Conservation (phyloP, 2,888 invertebrate genomes). For the Caradrina kadenii region DNA sequence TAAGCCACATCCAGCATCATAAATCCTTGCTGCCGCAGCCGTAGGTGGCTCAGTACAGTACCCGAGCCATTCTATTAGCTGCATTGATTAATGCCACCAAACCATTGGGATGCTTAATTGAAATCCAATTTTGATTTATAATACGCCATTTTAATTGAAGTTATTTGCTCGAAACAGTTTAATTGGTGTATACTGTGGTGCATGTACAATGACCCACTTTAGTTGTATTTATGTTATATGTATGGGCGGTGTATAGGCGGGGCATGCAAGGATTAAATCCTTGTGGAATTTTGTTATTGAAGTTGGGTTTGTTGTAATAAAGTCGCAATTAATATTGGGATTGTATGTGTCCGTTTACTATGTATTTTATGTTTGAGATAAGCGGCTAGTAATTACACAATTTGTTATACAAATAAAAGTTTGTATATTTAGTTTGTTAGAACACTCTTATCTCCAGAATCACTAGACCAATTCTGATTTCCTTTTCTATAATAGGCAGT, state of each 20-base stretch:
- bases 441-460: too few relatives aligned
- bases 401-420: too few relatives aligned
- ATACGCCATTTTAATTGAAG: slow-evolving; percentile 73
- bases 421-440: too few relatives aligned
- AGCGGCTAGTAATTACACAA: not conserved
- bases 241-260: slow-evolving; percentile 48
- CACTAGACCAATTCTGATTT: too few relatives aligned
- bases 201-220: slow-evolving; percentile 48
- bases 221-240: slow-evolving; percentile 41
- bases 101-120: slow-evolving; percentile 82
- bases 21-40: slow-evolving; percentile 42
- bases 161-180: slow-evolving; percentile 70
- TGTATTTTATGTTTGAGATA: slow-evolving; percentile 12
- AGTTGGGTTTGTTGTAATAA: slow-evolving; percentile 11
- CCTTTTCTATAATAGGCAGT: too few relatives aligned
- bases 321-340: slow-evolving; percentile 25
- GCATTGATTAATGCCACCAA: slow-evolving; percentile 76
- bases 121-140: slow-evolving; percentile 80
- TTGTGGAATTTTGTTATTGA: slow-evolving; percentile 24
- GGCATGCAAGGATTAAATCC: slow-evolving; percentile 32
- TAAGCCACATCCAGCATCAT: slow-evolving; percentile 45
- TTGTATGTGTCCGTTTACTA: slow-evolving; percentile 8
- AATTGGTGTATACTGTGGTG: slow-evolving; percentile 55
- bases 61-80: slow-evolving; percentile 73
- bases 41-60: slow-evolving; percentile 64